phyloP scores from a whole-genome alignment of 2,797 vertebrate genomes.

The Moxostoma hubbsi region DNA sequence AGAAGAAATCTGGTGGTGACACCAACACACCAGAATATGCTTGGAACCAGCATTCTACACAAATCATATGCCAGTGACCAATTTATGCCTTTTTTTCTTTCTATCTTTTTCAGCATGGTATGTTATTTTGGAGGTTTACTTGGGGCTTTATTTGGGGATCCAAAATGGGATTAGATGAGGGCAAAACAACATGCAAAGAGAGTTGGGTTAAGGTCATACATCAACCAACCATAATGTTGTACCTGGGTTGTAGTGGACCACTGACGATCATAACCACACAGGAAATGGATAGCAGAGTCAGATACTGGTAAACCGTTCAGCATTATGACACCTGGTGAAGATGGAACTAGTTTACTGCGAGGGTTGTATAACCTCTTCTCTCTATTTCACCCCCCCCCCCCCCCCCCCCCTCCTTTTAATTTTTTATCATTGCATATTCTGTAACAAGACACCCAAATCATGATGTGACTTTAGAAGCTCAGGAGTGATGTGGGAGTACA shows the following conservation, averaged over 20 bases:
- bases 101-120: background rate
- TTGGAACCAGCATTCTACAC: no score
- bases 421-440: background rate
- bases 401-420: background rate
- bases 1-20: background rate
- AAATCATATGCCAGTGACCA: background rate
- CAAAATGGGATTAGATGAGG: background rate
- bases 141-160: no score
- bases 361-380: background rate
- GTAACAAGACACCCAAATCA: slow-evolving; percentile 10
- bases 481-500: slow-evolving; percentile 14
- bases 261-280: background rate
- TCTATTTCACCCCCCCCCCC: background rate
- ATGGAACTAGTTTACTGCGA: background rate
- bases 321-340: background rate
- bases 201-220: background rate
- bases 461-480: slow-evolving; percentile 24
- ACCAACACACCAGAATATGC: background rate
- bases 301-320: background rate
- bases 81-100: background rate
- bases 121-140: no score
- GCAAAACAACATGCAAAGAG: background rate
- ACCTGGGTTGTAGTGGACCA: no score
- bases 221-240: background rate
- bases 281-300: background rate